Conservation (phyloP, 92 coral and sea anemone genomes). For the Desmophyllum pertusum region DNA sequence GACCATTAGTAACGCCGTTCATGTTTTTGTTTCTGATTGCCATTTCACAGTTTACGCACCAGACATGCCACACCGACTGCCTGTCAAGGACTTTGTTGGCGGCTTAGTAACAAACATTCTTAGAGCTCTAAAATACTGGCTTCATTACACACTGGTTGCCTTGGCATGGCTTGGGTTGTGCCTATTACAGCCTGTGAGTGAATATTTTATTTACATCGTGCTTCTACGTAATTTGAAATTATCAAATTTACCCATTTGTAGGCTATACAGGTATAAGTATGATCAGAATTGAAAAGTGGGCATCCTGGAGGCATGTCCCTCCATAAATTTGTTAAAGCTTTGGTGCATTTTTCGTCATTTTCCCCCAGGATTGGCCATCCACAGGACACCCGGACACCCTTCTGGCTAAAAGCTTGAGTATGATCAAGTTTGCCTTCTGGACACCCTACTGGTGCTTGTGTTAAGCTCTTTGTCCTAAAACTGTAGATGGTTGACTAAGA, state of each 20-base stretch:
- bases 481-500: too few relatives aligned
- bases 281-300: too few relatives aligned
- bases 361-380: too few relatives aligned
- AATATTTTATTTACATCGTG: neutral
- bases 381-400: too few relatives aligned
- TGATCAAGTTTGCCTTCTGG: too few relatives aligned
- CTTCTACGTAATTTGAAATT: neutral
- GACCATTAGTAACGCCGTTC: neutral
- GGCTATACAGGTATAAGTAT: neutral
- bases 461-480: too few relatives aligned
- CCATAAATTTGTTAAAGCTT: too few relatives aligned
- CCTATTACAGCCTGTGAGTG: conserved; percentile 99
- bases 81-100: conserved; percentile 90
- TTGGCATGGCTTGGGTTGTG: conserved; percentile 99
- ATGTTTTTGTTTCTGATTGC: neutral
- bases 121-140: conserved; percentile 91
- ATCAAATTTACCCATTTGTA: neutral
- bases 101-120: conserved; percentile 87
- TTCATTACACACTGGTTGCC: conserved; percentile 96
- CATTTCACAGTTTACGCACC: conserved; percentile 79
- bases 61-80: conserved; percentile 96
- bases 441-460: too few relatives aligned
- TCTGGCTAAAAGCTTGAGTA: too few relatives aligned
- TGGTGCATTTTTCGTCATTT: too few relatives aligned
- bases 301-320: too few relatives aligned